Conservation (phyloP, 1,140 invertebrate genomes). For the Archegozetes longisetosus region DNA sequence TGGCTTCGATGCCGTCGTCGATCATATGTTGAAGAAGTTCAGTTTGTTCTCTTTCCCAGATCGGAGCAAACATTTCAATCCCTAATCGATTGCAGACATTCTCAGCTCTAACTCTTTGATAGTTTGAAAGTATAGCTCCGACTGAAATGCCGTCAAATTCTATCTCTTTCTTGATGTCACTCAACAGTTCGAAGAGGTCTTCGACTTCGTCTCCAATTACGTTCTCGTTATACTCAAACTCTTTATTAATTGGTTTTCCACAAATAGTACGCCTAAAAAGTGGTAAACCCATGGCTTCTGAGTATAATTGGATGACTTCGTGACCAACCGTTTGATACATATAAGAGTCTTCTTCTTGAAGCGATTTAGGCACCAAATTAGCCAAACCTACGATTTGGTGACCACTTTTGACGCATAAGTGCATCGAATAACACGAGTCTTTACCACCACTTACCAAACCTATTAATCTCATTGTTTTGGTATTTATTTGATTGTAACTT, state of each 20-base stretch:
- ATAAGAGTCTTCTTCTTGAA: conserved; percentile 92
- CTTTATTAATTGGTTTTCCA: conserved; percentile 55
- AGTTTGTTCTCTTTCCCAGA: conserved; percentile 85
- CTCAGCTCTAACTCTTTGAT: conserved; percentile 91
- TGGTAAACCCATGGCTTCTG: conserved; percentile 82
- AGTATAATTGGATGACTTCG: conserved; percentile 76
- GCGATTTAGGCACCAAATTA: conserved; percentile 44
- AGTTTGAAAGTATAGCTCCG: conserved; percentile 93
- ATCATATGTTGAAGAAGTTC: conserved; percentile 96
- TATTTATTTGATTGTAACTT: too few relatives aligned
- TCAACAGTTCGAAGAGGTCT: conserved; percentile 74
- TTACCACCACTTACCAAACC: conserved; percentile 58
- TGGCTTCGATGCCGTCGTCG: conserved; percentile 70
- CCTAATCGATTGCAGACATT: conserved; percentile 88
- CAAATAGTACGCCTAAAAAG: conserved; percentile 59
- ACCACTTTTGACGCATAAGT: conserved; percentile 87
- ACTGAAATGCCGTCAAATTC: conserved; percentile 80
- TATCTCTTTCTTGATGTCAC: conserved; percentile 63
- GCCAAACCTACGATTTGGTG: conserved; percentile 91
- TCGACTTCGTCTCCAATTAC: conserved; percentile 95
- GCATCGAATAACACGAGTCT: conserved; percentile 97
- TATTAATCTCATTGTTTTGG: conserved; percentile 20
- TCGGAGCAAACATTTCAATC: conserved; percentile 70
- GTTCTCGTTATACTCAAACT: conserved; percentile 57
- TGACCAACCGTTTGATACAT: conserved; percentile 99